Evolutionary conservation across 2,797 vertebrate genomes (phyloP).

Genomic region (Lateolabrax maculatus): DNA sequence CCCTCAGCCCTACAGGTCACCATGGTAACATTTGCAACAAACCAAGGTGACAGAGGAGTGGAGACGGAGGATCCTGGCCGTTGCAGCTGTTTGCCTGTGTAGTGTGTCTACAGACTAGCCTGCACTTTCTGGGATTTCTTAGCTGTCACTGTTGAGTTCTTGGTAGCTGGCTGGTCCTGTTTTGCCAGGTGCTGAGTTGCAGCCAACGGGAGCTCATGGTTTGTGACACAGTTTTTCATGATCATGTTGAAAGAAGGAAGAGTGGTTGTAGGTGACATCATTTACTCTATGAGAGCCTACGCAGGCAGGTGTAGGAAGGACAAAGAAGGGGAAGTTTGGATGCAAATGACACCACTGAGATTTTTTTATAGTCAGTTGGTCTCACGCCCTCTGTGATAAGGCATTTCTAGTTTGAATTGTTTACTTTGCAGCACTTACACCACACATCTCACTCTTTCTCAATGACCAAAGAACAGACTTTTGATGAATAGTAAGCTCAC

Average conservation of each 20-base stretch:
- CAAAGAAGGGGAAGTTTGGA: constrained; percentile 49
- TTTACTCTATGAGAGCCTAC: constrained; percentile 35
- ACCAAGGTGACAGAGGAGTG: constrained; percentile 36
- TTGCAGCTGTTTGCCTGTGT: constrained; percentile 30
- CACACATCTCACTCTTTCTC: neutral
- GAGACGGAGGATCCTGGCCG: constrained; percentile 25
- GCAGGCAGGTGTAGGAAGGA: constrained; percentile 33
- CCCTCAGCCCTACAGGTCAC: constrained; percentile 41
- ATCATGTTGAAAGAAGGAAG: constrained; percentile 34
- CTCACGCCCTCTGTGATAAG: constrained; percentile 25
- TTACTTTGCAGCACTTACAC: constrained; percentile 4
- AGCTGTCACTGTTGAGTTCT: constrained; percentile 15
- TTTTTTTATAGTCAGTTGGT: constrained; percentile 19
- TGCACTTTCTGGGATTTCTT: constrained; percentile 25
- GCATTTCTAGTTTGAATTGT: constrained; percentile 33
- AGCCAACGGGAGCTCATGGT: constrained; percentile 33
- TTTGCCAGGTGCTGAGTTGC: constrained; percentile 55
- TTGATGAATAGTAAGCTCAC: constrained; percentile 2
- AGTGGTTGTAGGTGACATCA: constrained; percentile 47
- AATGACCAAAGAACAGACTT: constrained; percentile 9
- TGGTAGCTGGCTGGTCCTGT: constrained; percentile 75
- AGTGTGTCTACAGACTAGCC: constrained; percentile 20
- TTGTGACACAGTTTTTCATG: constrained; percentile 37
- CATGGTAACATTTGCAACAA: constrained; percentile 65
- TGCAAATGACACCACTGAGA: constrained; percentile 56